A percentile compares a stretch with the other conserved stretches of the same genome.
These are phyloP conservation scores for Pseudocheirus occidentalis DNA, from an alignment of 2,797 vertebrate species.

Conservation along the genomic window DNA sequence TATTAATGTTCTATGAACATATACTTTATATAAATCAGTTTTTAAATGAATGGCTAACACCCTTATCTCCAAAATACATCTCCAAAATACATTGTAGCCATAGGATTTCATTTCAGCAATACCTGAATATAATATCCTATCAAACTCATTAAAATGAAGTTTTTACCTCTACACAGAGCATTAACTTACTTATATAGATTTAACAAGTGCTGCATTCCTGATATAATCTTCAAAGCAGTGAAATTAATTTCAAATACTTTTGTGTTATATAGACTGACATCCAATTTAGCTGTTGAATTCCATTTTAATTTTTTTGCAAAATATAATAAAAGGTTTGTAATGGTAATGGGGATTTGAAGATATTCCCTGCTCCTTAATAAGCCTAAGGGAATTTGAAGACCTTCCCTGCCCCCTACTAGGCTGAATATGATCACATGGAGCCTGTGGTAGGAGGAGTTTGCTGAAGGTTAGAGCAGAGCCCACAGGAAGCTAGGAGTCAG, in stretches of 20 bases:
- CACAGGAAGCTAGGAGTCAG: too few species aligned
- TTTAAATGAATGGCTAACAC: not conserved
- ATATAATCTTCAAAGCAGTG: not conserved
- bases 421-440: too few species aligned
- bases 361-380: too few species aligned
- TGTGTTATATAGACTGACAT: rapidly evolving
- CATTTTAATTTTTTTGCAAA: not conserved
- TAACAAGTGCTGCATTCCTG: not conserved
- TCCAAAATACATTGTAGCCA: not conserved
- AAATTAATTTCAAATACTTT: rapidly evolving
- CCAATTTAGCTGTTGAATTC: too few species aligned
- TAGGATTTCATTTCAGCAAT: not conserved
- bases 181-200: not conserved
- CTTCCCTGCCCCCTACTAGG: too few species aligned
- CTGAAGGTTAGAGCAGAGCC: too few species aligned
- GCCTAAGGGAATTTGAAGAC: too few species aligned
- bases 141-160: not conserved
- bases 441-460: too few species aligned
- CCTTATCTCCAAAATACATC: not conserved
- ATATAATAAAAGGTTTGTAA: too few species aligned
- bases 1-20: not conserved
- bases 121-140: not conserved
- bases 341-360: too few species aligned
- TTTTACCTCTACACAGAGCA: not conserved
- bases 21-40: not conserved